Conservation (phyloP, 2,797 vertebrate species). For the Ctenosaura bakeri region DNA sequence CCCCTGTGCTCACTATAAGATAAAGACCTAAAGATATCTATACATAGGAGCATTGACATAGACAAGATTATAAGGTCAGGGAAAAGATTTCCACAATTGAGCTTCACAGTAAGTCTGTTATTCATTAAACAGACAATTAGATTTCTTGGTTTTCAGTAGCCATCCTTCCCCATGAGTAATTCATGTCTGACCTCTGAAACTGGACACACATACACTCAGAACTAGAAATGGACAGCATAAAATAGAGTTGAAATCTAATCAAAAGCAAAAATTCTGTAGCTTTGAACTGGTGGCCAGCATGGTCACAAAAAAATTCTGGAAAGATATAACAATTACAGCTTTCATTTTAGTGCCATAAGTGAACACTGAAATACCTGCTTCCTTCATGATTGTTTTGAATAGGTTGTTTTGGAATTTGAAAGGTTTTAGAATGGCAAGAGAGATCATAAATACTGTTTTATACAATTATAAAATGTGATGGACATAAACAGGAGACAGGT, state of each 20-base stretch:
- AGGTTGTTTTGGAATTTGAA: background rate
- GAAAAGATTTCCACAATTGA: background rate
- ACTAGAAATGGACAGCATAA: background rate
- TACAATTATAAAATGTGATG: background rate
- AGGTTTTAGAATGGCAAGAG: background rate
- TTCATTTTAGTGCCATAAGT: background rate
- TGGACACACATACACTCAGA: background rate
- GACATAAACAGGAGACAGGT: background rate
- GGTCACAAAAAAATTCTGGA: background rate
- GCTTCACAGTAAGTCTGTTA: background rate
- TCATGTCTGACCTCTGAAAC: constrained; percentile 22
- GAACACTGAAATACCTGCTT: background rate
- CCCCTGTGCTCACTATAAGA: background rate
- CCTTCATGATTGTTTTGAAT: background rate
- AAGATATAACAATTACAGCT: background rate
- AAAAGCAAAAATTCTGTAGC: background rate
- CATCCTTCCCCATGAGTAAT: fast-evolving
- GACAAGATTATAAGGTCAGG: constrained; percentile 25
- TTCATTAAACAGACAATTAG: fast-evolving
- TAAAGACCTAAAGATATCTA: background rate
- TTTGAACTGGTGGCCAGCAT: background rate
- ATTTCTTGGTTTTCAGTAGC: background rate
- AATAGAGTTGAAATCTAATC: background rate
- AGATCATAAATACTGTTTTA: background rate
- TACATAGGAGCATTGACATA: fast-evolving